These are phyloP conservation scores for Poecile montanus DNA, from an alignment of 2,797 vertebrate genomes.

Conservation along the genomic window DNA sequence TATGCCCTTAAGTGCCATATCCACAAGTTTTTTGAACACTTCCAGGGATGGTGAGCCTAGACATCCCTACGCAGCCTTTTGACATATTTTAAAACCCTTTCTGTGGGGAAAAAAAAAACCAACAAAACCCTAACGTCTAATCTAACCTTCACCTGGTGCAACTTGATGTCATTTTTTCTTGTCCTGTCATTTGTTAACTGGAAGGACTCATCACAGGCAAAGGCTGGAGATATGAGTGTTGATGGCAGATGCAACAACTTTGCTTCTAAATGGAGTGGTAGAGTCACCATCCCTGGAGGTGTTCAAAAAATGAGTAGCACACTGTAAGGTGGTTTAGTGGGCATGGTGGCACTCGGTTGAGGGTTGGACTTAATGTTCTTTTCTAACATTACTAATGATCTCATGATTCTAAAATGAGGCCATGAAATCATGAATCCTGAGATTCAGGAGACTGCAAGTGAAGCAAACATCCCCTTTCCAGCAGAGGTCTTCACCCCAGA, in stretches of 20 bases:
- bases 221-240: not conserved
- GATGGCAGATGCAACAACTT: not conserved
- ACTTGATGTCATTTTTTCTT: not conserved
- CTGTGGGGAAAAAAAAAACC: not conserved
- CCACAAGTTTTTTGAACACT: not conserved
- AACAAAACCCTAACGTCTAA: not conserved
- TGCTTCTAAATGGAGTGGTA: not conserved
- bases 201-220: not conserved
- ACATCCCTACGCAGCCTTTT: not conserved
- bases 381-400: not conserved
- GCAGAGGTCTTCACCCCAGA: not conserved
- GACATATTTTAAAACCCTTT: not conserved
- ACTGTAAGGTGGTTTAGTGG: not conserved
- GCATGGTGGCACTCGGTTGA: rapidly evolving
- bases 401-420: not conserved
- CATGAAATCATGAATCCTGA: not conserved
- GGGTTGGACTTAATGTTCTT: not conserved
- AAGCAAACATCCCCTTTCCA: not conserved
- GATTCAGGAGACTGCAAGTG: not conserved
- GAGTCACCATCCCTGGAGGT: not conserved
- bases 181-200: not conserved
- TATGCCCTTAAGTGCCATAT: not conserved
- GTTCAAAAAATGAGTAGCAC: not conserved
- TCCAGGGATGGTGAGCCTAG: not conserved
- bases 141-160: not conserved